phyloP scores from a whole-genome alignment of 2,888 invertebrate species.

The Eilema caniola region DNA sequence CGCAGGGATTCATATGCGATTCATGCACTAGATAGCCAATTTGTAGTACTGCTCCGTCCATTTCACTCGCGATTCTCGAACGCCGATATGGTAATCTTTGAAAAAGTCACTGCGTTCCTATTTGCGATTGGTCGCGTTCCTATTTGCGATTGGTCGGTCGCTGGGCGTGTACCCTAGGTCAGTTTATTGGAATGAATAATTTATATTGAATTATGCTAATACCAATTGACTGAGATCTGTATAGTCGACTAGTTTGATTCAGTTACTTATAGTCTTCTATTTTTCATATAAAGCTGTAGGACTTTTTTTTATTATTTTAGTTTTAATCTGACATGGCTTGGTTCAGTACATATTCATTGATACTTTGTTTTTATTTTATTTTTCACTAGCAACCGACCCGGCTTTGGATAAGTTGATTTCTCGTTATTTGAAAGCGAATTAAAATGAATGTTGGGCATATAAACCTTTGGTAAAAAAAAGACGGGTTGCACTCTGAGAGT shows the following conservation, averaged over 20 bases:
- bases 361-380: neutral
- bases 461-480: too few relatives aligned
- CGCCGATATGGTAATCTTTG: constrained; percentile 79
- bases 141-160: constrained; percentile 48
- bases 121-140: constrained; percentile 49
- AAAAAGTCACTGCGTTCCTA: constrained; percentile 62
- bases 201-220: constrained; percentile 68
- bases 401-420: too few relatives aligned
- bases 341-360: constrained; percentile 6
- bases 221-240: constrained; percentile 51
- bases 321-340: constrained; percentile 18
- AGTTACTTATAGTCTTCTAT: constrained; percentile 21
- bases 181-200: constrained; percentile 64
- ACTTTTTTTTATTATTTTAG: constrained; percentile 35
- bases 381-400: too few relatives aligned
- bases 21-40: constrained; percentile 79
- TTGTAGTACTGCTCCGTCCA: constrained; percentile 63
- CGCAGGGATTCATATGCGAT: constrained; percentile 67
- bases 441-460: too few relatives aligned
- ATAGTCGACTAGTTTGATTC: constrained; percentile 36
- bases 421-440: too few relatives aligned
- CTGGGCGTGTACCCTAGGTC: constrained; percentile 62
- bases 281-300: constrained; percentile 29
- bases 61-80: constrained; percentile 66
- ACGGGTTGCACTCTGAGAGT: too few relatives aligned